Conservation (phyloP, 92 coral and sea anemone species). For the Epizoanthus rinbou region DNA sequence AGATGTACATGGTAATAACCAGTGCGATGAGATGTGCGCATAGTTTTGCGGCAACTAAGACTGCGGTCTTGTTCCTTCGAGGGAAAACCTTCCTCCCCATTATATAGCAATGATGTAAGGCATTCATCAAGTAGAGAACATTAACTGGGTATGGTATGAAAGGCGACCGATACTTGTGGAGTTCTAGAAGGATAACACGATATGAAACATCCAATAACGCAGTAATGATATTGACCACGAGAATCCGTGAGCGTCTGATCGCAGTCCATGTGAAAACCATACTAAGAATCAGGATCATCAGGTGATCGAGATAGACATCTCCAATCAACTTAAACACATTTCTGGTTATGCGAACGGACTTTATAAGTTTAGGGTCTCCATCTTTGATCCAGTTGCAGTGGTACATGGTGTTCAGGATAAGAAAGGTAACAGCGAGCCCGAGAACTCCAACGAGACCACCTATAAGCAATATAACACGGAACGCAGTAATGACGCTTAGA, state of each 20-base stretch:
- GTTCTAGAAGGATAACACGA: neutral
- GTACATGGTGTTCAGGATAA: neutral
- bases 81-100: conserved; percentile 14
- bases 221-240: neutral
- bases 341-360: neutral
- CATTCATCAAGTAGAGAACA: neutral
- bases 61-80: neutral
- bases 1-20: neutral
- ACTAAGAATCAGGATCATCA: neutral
- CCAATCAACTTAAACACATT: neutral
- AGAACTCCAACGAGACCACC: neutral
- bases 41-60: neutral
- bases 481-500: too few species aligned
- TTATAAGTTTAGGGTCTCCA: neutral
- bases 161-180: neutral
- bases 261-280: conserved; percentile 4
- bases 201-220: neutral
- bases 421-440: neutral
- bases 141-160: neutral
- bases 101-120: conserved; percentile 5
- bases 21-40: neutral
- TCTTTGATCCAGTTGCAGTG: conserved; percentile 21
- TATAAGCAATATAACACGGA: neutral
- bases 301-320: neutral
- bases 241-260: neutral